A percentile compares a stretch with the other conserved stretches of the same genome.
Conservation (phyloP, 2,888 invertebrate species). For the Pollenia griseotomentosa region DNA sequence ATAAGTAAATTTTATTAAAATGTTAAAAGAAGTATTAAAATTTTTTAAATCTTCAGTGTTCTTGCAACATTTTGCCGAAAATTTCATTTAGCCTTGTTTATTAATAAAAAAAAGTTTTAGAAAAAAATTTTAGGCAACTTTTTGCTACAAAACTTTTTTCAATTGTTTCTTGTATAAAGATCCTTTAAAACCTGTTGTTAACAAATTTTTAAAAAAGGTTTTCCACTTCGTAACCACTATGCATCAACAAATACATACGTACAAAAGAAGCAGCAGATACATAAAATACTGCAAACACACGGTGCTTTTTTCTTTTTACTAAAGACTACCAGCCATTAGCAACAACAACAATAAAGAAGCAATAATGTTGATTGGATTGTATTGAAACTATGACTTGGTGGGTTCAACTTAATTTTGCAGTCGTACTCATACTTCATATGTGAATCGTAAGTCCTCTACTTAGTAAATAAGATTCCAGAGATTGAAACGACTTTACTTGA, state of each 20-base stretch:
- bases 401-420: constrained; percentile 4
- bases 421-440: constrained; percentile 14
- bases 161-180: too few relatives aligned
- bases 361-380: constrained; percentile 32
- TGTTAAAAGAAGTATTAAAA: too few relatives aligned
- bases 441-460: constrained; percentile 22
- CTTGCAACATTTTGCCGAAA: too few relatives aligned
- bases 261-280: not conserved
- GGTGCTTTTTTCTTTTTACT: constrained; percentile 27
- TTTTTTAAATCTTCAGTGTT: too few relatives aligned
- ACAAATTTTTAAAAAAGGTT: not conserved
- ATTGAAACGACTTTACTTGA: constrained; percentile 2
- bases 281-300: constrained; percentile 52
- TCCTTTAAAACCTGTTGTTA: too few relatives aligned
- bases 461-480: constrained; percentile 2
- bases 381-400: constrained; percentile 26
- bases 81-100: too few relatives aligned
- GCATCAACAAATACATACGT: constrained; percentile 8
- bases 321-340: constrained; percentile 25
- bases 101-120: too few relatives aligned
- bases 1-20: too few relatives aligned
- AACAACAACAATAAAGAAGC: constrained; percentile 43
- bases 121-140: too few relatives aligned
- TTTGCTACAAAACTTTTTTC: too few relatives aligned
- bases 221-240: constrained; percentile 25